Evolutionary conservation across 2,113 vertebrate species (phyloP).

Genomic region (Lasiurus cinereus): DNA sequence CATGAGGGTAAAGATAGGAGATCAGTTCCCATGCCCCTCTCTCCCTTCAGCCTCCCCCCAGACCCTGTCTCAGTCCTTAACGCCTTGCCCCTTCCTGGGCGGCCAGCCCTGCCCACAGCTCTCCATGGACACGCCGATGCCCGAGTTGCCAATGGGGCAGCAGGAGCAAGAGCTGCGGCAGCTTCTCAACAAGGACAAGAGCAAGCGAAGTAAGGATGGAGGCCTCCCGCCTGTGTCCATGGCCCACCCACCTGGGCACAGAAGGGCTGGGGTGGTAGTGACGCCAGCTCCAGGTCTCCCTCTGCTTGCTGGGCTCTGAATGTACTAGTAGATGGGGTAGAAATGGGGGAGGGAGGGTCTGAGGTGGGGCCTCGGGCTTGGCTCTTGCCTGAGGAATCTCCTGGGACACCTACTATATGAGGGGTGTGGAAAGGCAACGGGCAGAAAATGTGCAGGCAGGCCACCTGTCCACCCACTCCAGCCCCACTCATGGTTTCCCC

Average conservation of each 20-base stretch:
- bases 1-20: slow-evolving; percentile 75
- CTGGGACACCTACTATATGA: accelerated
- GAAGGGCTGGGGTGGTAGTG: too few relatives aligned
- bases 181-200: slow-evolving; percentile 93
- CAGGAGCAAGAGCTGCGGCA: slow-evolving; percentile 92
- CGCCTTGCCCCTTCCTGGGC: not conserved
- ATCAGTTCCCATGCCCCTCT: not conserved
- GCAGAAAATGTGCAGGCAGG: not conserved
- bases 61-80: not conserved
- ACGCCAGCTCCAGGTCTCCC: not conserved
- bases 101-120: slow-evolving; percentile 84
- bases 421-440: accelerated
- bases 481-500: not conserved
- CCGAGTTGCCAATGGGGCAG: slow-evolving; percentile 87
- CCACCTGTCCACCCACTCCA: not conserved
- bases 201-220: slow-evolving; percentile 91
- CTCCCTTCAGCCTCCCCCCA: not conserved
- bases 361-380: not conserved
- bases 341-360: not conserved
- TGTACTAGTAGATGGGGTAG: not conserved
- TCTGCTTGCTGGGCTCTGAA: not conserved
- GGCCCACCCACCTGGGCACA: accelerated
- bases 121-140: slow-evolving; percentile 89
- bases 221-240: not conserved
- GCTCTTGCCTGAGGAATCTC: not conserved